Evolutionary conservation across 2,888 invertebrate species (phyloP).

Genomic region (Trichogramma dendrolimi): DNA sequence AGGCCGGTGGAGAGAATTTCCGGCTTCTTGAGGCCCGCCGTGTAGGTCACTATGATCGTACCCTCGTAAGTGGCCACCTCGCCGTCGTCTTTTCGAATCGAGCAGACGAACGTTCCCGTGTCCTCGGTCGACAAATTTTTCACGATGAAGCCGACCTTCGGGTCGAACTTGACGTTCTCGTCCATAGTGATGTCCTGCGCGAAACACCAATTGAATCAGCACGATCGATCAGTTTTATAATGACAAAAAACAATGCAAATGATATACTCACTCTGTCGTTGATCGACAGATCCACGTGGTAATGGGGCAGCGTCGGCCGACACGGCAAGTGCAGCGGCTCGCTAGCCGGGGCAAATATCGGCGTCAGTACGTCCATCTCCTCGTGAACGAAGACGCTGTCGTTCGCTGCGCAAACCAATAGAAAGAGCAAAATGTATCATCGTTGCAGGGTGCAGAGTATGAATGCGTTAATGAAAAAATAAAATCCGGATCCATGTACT

Average conservation of each 20-base stretch:
- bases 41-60: slow-evolving; percentile 13
- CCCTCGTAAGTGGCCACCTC: neutral
- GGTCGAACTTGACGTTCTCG: slow-evolving; percentile 45
- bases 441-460: too few relatives aligned
- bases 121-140: slow-evolving; percentile 42
- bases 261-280: slow-evolving; percentile 21
- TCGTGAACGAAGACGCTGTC: slow-evolving; percentile 49
- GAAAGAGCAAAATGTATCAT: neutral
- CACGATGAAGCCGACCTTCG: slow-evolving; percentile 53
- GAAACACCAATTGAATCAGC: neutral
- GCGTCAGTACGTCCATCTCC: neutral
- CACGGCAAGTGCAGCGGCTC: slow-evolving; percentile 59
- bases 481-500: slow-evolving; percentile 21
- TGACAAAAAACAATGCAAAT: slow-evolving; percentile 2
- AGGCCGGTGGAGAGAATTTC: slow-evolving; percentile 24
- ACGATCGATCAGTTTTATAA: neutral
- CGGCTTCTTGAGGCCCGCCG: slow-evolving; percentile 1
- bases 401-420: slow-evolving; percentile 49
- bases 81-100: neutral
- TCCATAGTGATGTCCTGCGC: neutral
- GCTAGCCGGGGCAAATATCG: slow-evolving; percentile 28
- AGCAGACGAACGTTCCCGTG: slow-evolving; percentile 32
- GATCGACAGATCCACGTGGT: slow-evolving; percentile 49
- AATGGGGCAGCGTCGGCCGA: slow-evolving; percentile 60
- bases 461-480: neutral